These are phyloP conservation scores for Aphrophora alni DNA, from an alignment of 2,888 invertebrate genomes.

Conservation along the genomic window DNA sequence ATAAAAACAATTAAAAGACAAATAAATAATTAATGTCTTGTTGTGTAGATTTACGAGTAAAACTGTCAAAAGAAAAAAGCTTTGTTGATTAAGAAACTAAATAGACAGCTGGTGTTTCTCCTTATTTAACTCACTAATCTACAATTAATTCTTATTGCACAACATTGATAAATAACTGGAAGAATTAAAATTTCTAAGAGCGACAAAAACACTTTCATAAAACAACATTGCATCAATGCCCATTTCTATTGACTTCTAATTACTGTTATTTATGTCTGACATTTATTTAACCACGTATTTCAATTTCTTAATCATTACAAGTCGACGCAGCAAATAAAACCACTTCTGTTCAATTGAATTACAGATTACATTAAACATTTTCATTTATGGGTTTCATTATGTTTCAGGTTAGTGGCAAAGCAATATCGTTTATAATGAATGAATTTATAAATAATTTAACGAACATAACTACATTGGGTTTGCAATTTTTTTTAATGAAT, in stretches of 20 bases:
- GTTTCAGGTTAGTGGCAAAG: neutral
- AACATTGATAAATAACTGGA: neutral
- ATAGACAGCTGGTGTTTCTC: neutral
- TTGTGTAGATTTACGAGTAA: neutral
- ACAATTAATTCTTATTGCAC: neutral
- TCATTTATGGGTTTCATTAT: neutral
- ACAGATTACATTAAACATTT: neutral
- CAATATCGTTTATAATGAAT: no score
- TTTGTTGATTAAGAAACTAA: neutral
- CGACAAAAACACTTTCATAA: neutral
- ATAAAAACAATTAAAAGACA: no score
- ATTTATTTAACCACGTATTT: neutral
- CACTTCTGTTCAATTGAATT: neutral
- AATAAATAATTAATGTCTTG: no score
- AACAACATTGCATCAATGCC: neutral
- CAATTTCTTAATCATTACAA: neutral
- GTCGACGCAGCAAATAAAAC: neutral
- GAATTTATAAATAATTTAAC: no score
- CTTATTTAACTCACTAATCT: neutral
- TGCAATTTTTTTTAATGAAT: no score
- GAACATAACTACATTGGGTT: no score
- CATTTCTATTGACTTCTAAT: neutral
- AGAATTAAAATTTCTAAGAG: neutral
- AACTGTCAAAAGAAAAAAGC: neutral
- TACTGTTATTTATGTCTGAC: neutral